A percentile compares a stretch with the other conserved stretches of the same genome.
Evolutionary conservation across 2,113 vertebrate genomes (phyloP).

Genomic region (Rissa tridactyla): DNA sequence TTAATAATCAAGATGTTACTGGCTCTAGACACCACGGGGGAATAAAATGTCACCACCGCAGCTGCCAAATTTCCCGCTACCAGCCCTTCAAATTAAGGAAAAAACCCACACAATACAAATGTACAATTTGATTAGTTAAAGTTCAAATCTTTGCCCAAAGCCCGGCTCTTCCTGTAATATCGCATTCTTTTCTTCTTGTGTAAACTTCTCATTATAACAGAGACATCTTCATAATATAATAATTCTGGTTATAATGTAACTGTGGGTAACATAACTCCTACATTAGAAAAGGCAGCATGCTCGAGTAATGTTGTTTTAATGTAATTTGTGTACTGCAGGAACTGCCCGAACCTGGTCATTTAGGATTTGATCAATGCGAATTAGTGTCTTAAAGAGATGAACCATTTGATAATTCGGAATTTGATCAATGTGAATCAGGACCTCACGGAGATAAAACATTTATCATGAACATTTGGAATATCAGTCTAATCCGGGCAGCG

Average conservation of each 20-base stretch:
- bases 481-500: background rate
- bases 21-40: conserved; percentile 42
- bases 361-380: conserved; percentile 78
- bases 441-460: conserved; percentile 62
- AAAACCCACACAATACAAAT: conserved; percentile 64
- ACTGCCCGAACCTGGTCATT: conserved; percentile 71
- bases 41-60: conserved; percentile 73
- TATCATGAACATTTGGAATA: conserved; percentile 53
- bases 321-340: conserved; percentile 78
- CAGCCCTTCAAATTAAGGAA: conserved; percentile 67
- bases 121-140: conserved; percentile 86
- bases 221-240: conserved; percentile 85
- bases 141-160: conserved; percentile 72
- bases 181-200: conserved; percentile 78
- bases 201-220: conserved; percentile 87
- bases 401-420: conserved; percentile 77
- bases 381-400: conserved; percentile 75
- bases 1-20: conserved; percentile 68
- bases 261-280: conserved; percentile 82
- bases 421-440: conserved; percentile 70
- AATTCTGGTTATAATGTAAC: conserved; percentile 83
- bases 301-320: conserved; percentile 88
- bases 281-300: conserved; percentile 80
- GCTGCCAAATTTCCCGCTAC: conserved; percentile 60
- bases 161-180: conserved; percentile 79